Percentiles rank a stretch among this genome's conserved stretches.
phyloP scores from a whole-genome alignment of 1,140 invertebrate species.

The Diprion similis region DNA sequence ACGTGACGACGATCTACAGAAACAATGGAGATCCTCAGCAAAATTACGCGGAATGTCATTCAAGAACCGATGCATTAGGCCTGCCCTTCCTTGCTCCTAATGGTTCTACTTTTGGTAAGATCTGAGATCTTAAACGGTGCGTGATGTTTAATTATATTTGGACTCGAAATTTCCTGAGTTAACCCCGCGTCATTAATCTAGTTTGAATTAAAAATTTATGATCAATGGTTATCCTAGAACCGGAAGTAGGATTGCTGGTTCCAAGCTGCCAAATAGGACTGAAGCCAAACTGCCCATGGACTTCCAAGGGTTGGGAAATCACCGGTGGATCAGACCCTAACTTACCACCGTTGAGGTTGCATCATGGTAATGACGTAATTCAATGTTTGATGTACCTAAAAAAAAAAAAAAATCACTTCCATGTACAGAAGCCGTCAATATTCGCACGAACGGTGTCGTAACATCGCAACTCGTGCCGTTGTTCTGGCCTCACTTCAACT shows the following conservation, averaged over 20 bases:
- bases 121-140: neutral
- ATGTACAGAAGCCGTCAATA: neutral
- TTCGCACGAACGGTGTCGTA: conserved; percentile 14
- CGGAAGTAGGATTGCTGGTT: conserved; percentile 13
- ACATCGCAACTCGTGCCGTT: conserved; percentile 11
- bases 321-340: conserved; percentile 21
- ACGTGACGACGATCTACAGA: conserved; percentile 24
- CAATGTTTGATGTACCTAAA: neutral
- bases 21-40: conserved; percentile 15
- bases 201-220: too few species aligned
- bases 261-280: conserved; percentile 6
- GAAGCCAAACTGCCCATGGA: conserved; percentile 12
- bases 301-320: conserved; percentile 23
- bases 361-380: neutral
- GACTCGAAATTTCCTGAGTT: neutral
- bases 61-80: conserved; percentile 22
- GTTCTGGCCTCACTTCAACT: conserved; percentile 10
- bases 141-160: conserved; percentile 16
- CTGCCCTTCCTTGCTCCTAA: conserved; percentile 23
- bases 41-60: conserved; percentile 23
- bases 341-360: conserved; percentile 21
- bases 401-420: neutral
- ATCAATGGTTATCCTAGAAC: neutral
- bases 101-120: conserved; percentile 24
- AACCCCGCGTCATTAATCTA: neutral